phyloP scores from a whole-genome alignment of 2,888 invertebrate species.

The Spisula solida region DNA sequence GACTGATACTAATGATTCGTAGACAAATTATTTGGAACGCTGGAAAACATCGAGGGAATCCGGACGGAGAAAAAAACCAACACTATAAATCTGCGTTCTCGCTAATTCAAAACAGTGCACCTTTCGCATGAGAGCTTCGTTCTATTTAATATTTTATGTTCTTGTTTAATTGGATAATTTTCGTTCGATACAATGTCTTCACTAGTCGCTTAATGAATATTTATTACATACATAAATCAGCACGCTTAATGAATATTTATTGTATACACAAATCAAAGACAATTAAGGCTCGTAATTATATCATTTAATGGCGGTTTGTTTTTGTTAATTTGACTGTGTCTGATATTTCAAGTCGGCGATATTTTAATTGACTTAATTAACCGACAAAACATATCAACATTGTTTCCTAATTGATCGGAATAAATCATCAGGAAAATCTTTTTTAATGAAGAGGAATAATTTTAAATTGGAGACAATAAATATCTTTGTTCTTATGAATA shows the following conservation, averaged over 20 bases:
- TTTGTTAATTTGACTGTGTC: background rate
- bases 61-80: background rate
- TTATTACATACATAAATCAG: background rate
- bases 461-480: too few relatives aligned
- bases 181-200: background rate
- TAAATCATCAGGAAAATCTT: too few relatives aligned
- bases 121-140: background rate
- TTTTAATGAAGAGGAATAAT: too few relatives aligned
- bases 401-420: too few relatives aligned
- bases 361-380: too few relatives aligned
- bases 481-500: too few relatives aligned
- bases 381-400: too few relatives aligned
- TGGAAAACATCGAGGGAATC: too few relatives aligned
- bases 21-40: too few relatives aligned
- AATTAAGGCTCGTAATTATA: background rate
- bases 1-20: too few relatives aligned
- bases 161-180: background rate
- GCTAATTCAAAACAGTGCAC: background rate
- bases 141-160: background rate
- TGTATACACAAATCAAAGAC: background rate
- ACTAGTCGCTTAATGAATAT: background rate
- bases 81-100: background rate
- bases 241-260: too few relatives aligned
- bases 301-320: background rate
- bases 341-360: background rate